Evolutionary conservation across 2,888 invertebrate species (phyloP), one percentile per base, ranked within the genome.

Genomic region (Bellardia bayeri): DNA sequence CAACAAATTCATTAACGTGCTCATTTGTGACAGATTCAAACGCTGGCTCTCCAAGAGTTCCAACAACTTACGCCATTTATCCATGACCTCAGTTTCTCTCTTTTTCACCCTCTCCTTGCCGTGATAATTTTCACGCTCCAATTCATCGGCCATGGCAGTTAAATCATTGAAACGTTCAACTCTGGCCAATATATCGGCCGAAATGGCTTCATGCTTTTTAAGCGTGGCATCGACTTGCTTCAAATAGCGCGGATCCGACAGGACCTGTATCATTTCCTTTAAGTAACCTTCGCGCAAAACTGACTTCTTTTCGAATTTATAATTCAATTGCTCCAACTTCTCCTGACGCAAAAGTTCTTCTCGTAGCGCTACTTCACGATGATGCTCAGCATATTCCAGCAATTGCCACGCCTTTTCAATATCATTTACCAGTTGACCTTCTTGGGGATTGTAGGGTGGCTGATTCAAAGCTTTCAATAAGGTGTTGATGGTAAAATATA

Each of bases 201-300:
- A 98, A 88, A 99, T 98, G 16, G 99, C 99, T 94, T 99, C 99
- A 92, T 99, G 99, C 92, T 99, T 99, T 94, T 99, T 99, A 58
- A 99, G 96, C 0, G 99, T 98, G 1, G 99, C 99, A 93, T 99
- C 99, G 0, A 99, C 98, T 92, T 99, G 98, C 0, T 97, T 96
- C 89, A 99, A 94, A 94, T 98, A 98, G 81, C 98, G 95, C 0
- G 98, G 97, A 94, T 98, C 98, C 0, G 97, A 97, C 23, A 99
- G 94, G 16, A 99, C 98, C 93, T 97, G 97, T 90, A 98, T 98
- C 99, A 99, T 99, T 94, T 99, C 99, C 94, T 98, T 98, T 87
- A 99, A 94, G 94, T 99, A 99, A 0, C 98, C 97, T 91, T 99
- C 98, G 75, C 99, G 96, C 71, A 99, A 95, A 1, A 97, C 97